These are phyloP conservation scores for Acromyrmex echinatior DNA, from an alignment of 1,140 invertebrate genomes.

Conservation along the genomic window DNA sequence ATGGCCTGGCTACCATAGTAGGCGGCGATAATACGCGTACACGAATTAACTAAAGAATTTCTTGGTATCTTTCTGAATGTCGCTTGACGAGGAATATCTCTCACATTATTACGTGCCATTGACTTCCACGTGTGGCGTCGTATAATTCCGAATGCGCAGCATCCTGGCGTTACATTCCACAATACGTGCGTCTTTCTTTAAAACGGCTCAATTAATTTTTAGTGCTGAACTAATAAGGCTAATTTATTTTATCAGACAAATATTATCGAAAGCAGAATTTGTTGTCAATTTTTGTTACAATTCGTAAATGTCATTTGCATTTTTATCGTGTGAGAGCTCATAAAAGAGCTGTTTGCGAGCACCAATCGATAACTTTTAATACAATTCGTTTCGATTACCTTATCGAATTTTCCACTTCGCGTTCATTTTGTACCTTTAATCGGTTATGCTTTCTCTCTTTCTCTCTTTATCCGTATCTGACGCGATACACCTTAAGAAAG, in stretches of 20 bases:
- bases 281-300: not conserved
- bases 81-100: not conserved
- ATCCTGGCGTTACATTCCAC: not conserved
- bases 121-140: not conserved
- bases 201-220: not conserved
- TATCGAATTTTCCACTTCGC: conserved; percentile 12
- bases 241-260: not conserved
- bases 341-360: conserved; percentile 5
- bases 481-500: conserved; percentile 57
- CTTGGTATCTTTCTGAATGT: not conserved
- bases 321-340: not conserved
- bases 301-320: not conserved
- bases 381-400: conserved; percentile 5
- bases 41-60: conserved; percentile 39
- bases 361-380: conserved; percentile 26
- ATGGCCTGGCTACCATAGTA: conserved; percentile 30
- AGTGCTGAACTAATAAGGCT: not conserved
- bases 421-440: not conserved
- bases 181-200: not conserved
- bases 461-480: conserved; percentile 50
- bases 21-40: conserved; percentile 1
- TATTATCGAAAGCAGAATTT: not conserved
- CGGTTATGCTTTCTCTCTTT: not conserved
- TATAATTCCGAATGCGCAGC: not conserved
- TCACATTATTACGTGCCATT: not conserved